Conservation (phyloP, 2,113 vertebrate species). For the Grantiella picta region DNA sequence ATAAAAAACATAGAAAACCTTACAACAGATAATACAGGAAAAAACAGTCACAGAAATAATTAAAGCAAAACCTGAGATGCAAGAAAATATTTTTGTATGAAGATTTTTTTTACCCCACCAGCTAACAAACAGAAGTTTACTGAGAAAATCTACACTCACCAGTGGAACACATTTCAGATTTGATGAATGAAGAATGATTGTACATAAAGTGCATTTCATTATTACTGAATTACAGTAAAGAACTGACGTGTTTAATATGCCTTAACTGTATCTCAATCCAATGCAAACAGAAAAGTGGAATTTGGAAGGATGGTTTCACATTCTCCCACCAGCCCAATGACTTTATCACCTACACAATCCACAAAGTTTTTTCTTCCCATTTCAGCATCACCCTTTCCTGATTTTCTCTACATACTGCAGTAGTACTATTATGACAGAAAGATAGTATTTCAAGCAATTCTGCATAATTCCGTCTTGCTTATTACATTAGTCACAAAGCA, state of each 20-base stretch:
- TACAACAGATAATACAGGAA: slow-evolving; percentile 7
- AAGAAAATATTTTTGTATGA: not conserved
- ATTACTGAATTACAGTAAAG: not conserved
- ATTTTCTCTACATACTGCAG: not conserved
- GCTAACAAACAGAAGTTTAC: not conserved
- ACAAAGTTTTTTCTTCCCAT: not conserved
- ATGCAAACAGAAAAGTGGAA: not conserved
- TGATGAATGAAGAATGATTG: not conserved
- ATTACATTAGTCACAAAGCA: not conserved
- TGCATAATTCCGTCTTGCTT: not conserved
- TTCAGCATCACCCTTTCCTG: not conserved
- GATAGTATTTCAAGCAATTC: not conserved
- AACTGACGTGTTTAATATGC: not conserved
- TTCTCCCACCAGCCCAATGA: not conserved
- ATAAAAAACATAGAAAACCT: not conserved
- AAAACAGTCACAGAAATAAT: not conserved
- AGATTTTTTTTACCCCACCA: not conserved
- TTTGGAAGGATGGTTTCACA: not conserved
- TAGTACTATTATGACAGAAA: not conserved
- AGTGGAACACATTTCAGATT: not conserved
- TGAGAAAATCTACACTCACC: not conserved
- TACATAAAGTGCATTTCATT: not conserved
- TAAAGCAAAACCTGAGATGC: not conserved
- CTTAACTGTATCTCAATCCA: not conserved
- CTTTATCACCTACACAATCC: not conserved